A percentile compares a stretch with the other conserved stretches of the same genome.
phyloP scores from a whole-genome alignment of 2,797 vertebrate species.

The Catharus ustulatus region DNA sequence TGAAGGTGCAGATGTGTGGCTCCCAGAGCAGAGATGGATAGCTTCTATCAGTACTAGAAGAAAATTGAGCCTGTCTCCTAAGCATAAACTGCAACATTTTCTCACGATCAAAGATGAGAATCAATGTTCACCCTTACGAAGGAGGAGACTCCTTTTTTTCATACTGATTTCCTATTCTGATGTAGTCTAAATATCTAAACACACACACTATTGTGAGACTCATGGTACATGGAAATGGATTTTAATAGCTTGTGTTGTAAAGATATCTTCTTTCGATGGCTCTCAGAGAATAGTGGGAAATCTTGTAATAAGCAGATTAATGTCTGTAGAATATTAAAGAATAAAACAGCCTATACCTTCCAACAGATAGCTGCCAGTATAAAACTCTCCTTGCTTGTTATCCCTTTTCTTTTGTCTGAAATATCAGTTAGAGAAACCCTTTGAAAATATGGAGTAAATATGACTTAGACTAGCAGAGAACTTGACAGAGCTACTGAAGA shows the following conservation, averaged over 20 bases:
- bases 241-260: background rate
- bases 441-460: background rate
- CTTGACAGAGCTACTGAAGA: background rate
- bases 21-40: slow-evolving; percentile 41
- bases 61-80: slow-evolving; percentile 22
- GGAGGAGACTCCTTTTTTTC: background rate
- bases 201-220: background rate
- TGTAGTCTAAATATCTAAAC: background rate
- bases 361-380: background rate
- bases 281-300: background rate
- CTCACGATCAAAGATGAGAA: background rate
- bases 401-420: background rate
- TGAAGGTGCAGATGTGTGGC: slow-evolving; percentile 24
- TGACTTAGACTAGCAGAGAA: background rate
- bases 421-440: background rate
- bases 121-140: background rate
- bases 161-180: background rate
- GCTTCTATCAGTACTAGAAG: background rate
- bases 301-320: background rate
- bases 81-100: background rate
- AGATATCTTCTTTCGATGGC: background rate
- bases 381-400: background rate
- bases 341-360: background rate
- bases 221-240: background rate
- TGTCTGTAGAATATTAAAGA: background rate